Conservation (phyloP, 1,140 invertebrate genomes). For the Eriosoma lanigerum region DNA sequence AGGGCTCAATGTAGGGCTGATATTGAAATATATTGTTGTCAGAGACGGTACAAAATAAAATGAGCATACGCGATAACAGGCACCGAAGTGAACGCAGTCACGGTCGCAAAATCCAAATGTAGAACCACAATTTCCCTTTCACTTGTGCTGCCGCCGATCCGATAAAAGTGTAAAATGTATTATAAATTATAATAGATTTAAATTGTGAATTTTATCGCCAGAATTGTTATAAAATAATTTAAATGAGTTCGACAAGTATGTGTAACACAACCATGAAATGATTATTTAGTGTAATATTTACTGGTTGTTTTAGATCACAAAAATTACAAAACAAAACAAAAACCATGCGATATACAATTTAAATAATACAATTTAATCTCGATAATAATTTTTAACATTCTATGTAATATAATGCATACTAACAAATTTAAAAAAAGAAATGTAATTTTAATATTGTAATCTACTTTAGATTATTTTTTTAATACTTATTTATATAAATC, state of each 20-base stretch:
- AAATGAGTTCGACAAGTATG: conserved; percentile 32
- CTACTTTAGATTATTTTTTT: too few relatives aligned
- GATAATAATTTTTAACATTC: too few relatives aligned
- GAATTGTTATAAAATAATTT: conserved; percentile 30
- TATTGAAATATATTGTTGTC: conserved; percentile 20
- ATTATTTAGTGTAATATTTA: background rate
- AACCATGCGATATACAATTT: background rate
- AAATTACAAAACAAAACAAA: too few relatives aligned
- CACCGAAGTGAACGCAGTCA: background rate
- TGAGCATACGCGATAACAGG: conserved; percentile 2
- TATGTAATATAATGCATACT: too few relatives aligned
- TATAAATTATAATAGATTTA: background rate
- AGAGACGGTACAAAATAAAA: conserved; percentile 3
- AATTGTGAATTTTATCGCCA: background rate
- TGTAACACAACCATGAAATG: background rate
- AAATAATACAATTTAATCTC: too few relatives aligned
- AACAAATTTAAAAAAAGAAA: too few relatives aligned
- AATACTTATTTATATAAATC: too few relatives aligned
- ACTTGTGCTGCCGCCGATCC: background rate
- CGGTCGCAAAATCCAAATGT: conserved; percentile 25
- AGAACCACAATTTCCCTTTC: background rate
- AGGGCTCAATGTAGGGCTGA: background rate
- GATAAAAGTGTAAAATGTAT: background rate
- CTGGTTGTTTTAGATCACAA: background rate
- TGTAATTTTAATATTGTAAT: too few relatives aligned